These are phyloP conservation scores for Tethya wilhelma DNA, from an alignment of 37 sponge, comb jelly and placozoan genomes.

Conservation along the genomic window DNA sequence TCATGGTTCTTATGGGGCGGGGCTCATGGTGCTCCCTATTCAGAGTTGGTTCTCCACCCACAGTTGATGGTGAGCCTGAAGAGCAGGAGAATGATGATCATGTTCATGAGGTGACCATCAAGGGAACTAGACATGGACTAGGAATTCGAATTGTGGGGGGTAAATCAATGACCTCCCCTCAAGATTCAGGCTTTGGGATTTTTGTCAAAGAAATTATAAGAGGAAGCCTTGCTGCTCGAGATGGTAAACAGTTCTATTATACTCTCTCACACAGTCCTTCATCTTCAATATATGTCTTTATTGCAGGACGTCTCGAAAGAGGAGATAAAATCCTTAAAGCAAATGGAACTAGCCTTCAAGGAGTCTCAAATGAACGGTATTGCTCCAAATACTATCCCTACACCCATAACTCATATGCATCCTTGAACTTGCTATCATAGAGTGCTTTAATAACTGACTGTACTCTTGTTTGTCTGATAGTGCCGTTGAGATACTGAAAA, in stretches of 20 bases:
- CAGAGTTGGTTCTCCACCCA: no score
- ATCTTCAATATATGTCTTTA: neutral
- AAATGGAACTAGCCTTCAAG: conserved; percentile 63
- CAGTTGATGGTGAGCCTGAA: no score
- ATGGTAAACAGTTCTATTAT: conserved; percentile 46
- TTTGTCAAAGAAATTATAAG: conserved; percentile 63
- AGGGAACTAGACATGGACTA: conserved; percentile 34
- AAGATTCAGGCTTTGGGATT: conserved; percentile 52
- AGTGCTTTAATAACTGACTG: neutral
- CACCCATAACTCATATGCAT: no score
- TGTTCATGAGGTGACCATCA: conserved; percentile 7
- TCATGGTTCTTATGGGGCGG: no score
- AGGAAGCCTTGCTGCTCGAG: conserved; percentile 37
- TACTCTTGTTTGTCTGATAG: conserved; percentile 3
- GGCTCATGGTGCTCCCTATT: no score
- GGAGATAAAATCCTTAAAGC: conserved; percentile 77
- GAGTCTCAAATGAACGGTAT: conserved; percentile 69
- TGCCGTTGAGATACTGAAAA: conserved; percentile 63
- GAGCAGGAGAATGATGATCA: no score
- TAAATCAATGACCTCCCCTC: neutral
- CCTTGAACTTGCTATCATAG: neutral
- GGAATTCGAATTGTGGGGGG: conserved; percentile 66
- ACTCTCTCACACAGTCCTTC: no score
- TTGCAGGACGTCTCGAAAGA: conserved; percentile 51
- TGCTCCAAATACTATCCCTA: no score